A percentile compares a stretch with the other conserved stretches of the same genome.
Conservation (phyloP, 2,888 invertebrate genomes). For the Elmis aenea region DNA sequence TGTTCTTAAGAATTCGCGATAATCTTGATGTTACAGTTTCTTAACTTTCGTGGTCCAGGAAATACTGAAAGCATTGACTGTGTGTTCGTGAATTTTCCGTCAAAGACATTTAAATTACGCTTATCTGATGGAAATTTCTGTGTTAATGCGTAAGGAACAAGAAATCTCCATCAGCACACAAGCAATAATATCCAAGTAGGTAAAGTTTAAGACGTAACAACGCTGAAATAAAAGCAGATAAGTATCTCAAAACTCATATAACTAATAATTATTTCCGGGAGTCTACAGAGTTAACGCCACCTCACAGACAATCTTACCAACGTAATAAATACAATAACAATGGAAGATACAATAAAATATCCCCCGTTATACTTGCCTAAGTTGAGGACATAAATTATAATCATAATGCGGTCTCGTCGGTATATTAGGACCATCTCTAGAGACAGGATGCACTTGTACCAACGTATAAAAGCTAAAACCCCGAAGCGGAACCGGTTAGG, state of each 20-base stretch:
- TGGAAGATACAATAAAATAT: slow-evolving; percentile 23
- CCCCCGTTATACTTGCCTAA: slow-evolving; percentile 23
- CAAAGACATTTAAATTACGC: no score
- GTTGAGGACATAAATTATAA: slow-evolving; percentile 24
- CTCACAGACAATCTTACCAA: slow-evolving; percentile 20
- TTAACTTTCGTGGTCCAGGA: no score
- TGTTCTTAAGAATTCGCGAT: no score
- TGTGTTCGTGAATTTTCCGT: no score
- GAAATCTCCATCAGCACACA: no score
- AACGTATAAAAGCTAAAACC: slow-evolving; percentile 22
- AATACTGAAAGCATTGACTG: no score
- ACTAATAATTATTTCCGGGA: slow-evolving; percentile 30
- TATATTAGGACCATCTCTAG: slow-evolving; percentile 25
- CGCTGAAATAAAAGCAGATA: slow-evolving; percentile 16
- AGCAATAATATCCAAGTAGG: no score
- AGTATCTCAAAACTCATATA: slow-evolving; percentile 26
- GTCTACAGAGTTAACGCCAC: slow-evolving; percentile 19
- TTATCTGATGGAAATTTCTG: no score
- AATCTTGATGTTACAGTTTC: no score
- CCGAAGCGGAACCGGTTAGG: slow-evolving; percentile 22
- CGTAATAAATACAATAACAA: slow-evolving; percentile 25
- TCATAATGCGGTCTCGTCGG: slow-evolving; percentile 25
- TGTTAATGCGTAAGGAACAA: no score
- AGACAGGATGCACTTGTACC: slow-evolving; percentile 25
- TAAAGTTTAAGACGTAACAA: no score